Evolutionary conservation across 1,140 invertebrate species (phyloP).

Genomic region (Diplogasteroides magnus): DNA sequence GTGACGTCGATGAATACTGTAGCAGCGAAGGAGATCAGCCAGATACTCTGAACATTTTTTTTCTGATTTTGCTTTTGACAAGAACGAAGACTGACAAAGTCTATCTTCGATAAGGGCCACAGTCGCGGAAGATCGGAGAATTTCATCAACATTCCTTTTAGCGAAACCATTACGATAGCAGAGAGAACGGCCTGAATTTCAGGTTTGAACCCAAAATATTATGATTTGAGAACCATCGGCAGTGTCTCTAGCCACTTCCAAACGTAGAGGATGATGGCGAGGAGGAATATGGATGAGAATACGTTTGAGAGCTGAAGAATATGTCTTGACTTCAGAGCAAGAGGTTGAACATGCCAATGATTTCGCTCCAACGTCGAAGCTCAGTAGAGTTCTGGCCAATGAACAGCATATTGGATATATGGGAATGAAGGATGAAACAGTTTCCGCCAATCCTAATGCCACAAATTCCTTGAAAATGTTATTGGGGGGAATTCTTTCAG

Average conservation of each 20-base stretch:
- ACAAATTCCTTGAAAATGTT: too few relatives aligned
- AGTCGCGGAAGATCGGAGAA: slow-evolving; percentile 42
- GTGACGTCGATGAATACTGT: slow-evolving; percentile 49
- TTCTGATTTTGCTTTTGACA: slow-evolving; percentile 1
- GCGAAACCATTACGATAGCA: slow-evolving; percentile 45
- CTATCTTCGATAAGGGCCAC: slow-evolving; percentile 54
- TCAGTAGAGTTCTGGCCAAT: slow-evolving; percentile 49
- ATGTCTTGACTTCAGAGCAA: slow-evolving; percentile 7
- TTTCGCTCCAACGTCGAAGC: slow-evolving; percentile 49
- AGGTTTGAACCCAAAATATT: too few relatives aligned
- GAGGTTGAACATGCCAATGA: slow-evolving; percentile 22
- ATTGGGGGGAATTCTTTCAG: background rate
- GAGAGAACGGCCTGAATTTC: slow-evolving; percentile 45
- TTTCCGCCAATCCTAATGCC: slow-evolving; percentile 42
- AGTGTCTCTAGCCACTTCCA: slow-evolving; percentile 39
- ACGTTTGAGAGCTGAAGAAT: slow-evolving; percentile 40
- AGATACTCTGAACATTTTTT: slow-evolving; percentile 38
- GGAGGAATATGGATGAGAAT: slow-evolving; percentile 42
- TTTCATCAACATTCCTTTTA: slow-evolving; percentile 48
- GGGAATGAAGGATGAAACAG: slow-evolving; percentile 47
- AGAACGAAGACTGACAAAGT: slow-evolving; percentile 40
- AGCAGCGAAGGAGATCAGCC: slow-evolving; percentile 49
- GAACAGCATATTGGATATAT: slow-evolving; percentile 50
- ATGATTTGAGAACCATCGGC: slow-evolving; percentile 41
- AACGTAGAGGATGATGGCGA: slow-evolving; percentile 44